These are phyloP conservation scores for Zosterops borbonicus DNA, from an alignment of 2,113 vertebrate genomes.

Conservation along the genomic window DNA sequence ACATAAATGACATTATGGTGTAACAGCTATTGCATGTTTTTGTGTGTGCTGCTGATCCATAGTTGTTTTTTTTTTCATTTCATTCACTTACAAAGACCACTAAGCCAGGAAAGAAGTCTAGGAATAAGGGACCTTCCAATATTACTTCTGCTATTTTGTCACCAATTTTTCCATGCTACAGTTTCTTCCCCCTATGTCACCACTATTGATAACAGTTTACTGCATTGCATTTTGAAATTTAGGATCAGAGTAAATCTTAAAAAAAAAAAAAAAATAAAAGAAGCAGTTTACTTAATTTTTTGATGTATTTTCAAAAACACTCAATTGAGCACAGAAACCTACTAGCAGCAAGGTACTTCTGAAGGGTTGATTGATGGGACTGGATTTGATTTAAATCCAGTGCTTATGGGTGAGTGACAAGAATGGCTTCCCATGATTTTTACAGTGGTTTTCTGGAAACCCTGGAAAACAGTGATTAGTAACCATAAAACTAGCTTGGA, in stretches of 20 bases:
- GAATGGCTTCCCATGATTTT: not conserved
- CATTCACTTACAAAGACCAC: not conserved
- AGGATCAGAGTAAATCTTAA: not conserved
- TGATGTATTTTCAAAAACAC: not conserved
- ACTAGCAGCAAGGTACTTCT: not conserved
- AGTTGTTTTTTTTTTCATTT: not conserved
- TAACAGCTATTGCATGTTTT: not conserved
- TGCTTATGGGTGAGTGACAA: not conserved
- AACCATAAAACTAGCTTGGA: not conserved
- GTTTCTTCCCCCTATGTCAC: not conserved
- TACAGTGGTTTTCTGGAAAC: not conserved
- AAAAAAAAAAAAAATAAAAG: not conserved
- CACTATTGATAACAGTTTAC: not conserved
- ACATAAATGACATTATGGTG: not conserved
- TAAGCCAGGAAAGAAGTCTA: not conserved
- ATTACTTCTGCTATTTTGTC: not conserved
- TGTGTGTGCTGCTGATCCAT: not conserved
- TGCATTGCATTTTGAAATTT: not conserved
- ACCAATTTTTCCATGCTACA: not conserved
- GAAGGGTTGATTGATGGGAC: not conserved
- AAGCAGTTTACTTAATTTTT: not conserved
- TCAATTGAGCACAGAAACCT: not conserved
- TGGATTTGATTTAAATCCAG: not conserved
- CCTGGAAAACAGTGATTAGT: not conserved
- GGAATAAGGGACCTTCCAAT: not conserved